Evolutionary conservation across 2,113 vertebrate species (phyloP), one percentile per base, ranked within the genome.

Genomic region (Sarotherodon lohbergeri): DNA sequence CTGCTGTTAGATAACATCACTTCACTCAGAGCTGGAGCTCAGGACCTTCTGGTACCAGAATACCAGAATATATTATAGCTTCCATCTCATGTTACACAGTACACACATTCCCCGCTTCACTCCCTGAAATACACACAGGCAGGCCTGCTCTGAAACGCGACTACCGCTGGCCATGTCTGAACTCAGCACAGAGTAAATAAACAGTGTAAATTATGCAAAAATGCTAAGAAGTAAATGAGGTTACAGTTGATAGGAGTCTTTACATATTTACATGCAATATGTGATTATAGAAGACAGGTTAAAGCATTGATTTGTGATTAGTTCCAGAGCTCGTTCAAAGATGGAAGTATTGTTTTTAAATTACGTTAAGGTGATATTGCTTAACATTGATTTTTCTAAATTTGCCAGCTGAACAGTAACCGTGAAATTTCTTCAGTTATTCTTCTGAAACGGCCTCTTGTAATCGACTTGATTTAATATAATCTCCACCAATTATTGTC

Each of bases 81-180:
- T 52, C 46, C 61, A 24, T 91, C 94, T 94, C 93, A 88, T 11
- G 87, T 96, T 93, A 90, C 94, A 83, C 13, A 14, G 19, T 32
- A 24, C 87, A 87, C 76, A 88, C 83, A 88, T 84, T 89, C 84
- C 61, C 83, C 13, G 22, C 32, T 63, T n/a, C 39, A 19, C 86
- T 86, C 29, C 92, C 91, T 94, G 87, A 95, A 95, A 95, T 95
- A 93, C 88, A 91, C 93, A 55, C 81, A 85, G 59, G 34, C 80
- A 41, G 59, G 78, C 81, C 83, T 41, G 76, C 82, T 80, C 14
- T 9, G 22, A 7, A 92, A 87, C 85, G 59, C 3, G 29, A 61
- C 81, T 41, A 17, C 6, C 14, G 86, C 76, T n/a, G 50, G 57
- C 78, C 34, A 10, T 82, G 82, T 84, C 16, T 43, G 14, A 13